phyloP scores from a whole-genome alignment of 2,113 vertebrate genomes.

The Mohoua ochrocephala region DNA sequence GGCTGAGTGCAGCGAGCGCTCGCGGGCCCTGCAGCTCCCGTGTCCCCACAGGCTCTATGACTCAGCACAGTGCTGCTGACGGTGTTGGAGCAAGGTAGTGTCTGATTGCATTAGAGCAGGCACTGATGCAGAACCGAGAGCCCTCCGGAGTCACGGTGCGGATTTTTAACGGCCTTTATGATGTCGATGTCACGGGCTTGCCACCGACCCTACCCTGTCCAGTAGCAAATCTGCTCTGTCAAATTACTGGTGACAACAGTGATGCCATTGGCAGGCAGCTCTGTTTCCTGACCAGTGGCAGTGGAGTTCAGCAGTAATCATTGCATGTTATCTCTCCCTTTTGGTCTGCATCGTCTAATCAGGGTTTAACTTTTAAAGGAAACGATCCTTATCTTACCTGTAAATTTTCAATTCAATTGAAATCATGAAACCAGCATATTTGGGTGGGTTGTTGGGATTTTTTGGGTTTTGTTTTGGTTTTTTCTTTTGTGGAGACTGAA shows the following conservation, averaged over 20 bases:
- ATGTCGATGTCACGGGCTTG: not conserved
- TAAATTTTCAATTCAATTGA: not conserved
- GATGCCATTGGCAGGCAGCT: slow-evolving; percentile 21
- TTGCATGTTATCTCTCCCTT: not conserved
- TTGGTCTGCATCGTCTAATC: not conserved
- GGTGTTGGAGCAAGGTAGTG: not conserved
- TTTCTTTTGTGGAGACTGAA: not conserved
- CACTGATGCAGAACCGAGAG: not conserved
- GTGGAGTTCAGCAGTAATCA: not conserved
- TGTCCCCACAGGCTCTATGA: slow-evolving; percentile 50
- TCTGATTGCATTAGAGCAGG: not conserved
- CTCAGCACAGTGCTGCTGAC: slow-evolving; percentile 53
- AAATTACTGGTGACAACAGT: slow-evolving; percentile 9
- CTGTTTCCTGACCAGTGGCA: not conserved
- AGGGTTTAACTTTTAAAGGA: not conserved
- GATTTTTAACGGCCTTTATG: not conserved
- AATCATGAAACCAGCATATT: not conserved
- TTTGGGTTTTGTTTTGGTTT: not conserved
- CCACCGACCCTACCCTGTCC: not conserved
- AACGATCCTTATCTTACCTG: not conserved
- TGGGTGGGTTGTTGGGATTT: not conserved
- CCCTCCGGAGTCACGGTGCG: not conserved
- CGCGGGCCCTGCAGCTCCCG: not conserved
- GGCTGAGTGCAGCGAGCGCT: not conserved
- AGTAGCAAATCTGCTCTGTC: not conserved